Evolutionary conservation across 1,140 invertebrate genomes (phyloP).

Genomic region (Drosophila ficusphila): DNA sequence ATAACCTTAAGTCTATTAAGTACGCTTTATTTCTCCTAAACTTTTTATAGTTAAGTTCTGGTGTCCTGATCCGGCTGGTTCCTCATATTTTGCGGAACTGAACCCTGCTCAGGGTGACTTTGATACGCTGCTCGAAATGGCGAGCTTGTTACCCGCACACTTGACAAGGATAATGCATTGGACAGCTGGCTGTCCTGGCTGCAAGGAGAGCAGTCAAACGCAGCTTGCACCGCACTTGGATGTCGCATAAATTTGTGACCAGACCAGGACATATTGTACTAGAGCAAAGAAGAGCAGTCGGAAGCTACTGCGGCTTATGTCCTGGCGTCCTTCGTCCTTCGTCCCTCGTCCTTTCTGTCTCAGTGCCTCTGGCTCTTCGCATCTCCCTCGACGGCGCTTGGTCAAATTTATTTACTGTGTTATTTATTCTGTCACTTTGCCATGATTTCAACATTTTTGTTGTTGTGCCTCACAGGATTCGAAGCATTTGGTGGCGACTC

Average conservation of each 20-base stretch:
- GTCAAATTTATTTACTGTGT: slow-evolving; percentile 71
- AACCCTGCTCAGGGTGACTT: neutral
- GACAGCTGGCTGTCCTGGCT: slow-evolving; percentile 20
- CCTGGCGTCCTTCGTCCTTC: slow-evolving; percentile 34
- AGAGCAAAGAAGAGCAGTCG: slow-evolving; percentile 10
- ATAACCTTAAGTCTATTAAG: no score
- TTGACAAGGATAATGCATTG: slow-evolving; percentile 24
- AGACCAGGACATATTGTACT: slow-evolving; percentile 18
- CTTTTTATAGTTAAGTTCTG: neutral
- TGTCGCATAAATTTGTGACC: slow-evolving; percentile 26
- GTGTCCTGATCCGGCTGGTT: neutral
- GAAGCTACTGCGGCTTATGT: slow-evolving; percentile 47
- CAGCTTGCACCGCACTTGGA: slow-evolving; percentile 21
- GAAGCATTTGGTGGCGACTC: neutral
- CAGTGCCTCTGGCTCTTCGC: neutral
- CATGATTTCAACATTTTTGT: slow-evolving; percentile 54
- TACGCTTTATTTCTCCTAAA: neutral
- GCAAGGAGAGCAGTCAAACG: slow-evolving; percentile 5
- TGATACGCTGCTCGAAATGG: slow-evolving; percentile 3
- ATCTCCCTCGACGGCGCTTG: slow-evolving; percentile 7
- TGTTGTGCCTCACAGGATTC: slow-evolving; percentile 5
- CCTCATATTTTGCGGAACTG: neutral
- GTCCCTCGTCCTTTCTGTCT: no score
- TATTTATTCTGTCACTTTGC: slow-evolving; percentile 71
- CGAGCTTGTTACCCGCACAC: slow-evolving; percentile 5